Evolutionary conservation across 2,797 vertebrate species (phyloP).

Genomic region (Thunnus albacares): DNA sequence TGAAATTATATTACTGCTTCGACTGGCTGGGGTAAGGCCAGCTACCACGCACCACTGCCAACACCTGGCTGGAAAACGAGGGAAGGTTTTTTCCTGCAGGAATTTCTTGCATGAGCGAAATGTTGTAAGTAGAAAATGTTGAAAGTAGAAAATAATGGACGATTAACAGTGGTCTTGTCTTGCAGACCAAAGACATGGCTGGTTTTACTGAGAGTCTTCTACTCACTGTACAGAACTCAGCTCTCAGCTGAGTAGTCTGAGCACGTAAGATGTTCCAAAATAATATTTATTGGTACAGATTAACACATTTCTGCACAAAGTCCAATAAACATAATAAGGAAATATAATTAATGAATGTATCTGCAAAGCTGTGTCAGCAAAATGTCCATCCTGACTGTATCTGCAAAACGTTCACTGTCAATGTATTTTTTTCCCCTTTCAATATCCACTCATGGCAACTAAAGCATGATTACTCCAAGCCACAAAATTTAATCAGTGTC

Average conservation of each 20-base stretch:
- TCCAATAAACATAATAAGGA: not conserved
- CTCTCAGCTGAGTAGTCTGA: too few species aligned
- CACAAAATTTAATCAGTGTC: too few species aligned
- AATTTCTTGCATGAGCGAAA: constrained; percentile 59
- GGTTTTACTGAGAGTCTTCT: constrained; percentile 31
- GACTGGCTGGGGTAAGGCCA: constrained; percentile 72
- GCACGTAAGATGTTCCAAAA: not conserved
- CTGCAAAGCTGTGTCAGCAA: too few species aligned
- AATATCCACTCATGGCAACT: too few species aligned
- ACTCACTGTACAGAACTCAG: not conserved
- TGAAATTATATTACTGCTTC: constrained; percentile 87
- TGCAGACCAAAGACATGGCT: constrained; percentile 33
- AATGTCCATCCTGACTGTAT: too few species aligned
- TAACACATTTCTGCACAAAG: not conserved
- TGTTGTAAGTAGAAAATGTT: constrained; percentile 42
- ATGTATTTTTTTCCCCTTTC: too few species aligned
- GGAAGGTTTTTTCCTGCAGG: constrained; percentile 66
- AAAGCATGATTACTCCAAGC: too few species aligned
- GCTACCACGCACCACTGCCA: constrained; percentile 66
- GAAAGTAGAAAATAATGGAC: constrained; percentile 39
- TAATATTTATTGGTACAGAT: not conserved
- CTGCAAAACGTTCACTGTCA: not conserved
- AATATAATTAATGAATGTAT: not conserved
- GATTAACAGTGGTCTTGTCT: constrained; percentile 62
- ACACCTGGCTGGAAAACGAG: constrained; percentile 52